Conservation (phyloP, 2,113 vertebrate genomes). For the Urocynchramus pylzowi region DNA sequence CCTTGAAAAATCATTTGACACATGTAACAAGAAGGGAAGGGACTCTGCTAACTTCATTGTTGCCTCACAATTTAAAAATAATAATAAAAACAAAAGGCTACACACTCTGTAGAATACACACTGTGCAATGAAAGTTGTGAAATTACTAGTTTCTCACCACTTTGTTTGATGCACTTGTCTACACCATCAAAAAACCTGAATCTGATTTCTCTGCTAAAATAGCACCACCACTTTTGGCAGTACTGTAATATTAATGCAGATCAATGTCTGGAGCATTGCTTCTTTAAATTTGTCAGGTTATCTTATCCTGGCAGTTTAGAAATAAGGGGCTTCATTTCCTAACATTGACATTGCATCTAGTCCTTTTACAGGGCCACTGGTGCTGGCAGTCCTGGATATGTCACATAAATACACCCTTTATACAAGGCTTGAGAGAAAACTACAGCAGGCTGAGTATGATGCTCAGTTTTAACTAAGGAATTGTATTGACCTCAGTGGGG, state of each 20-base stretch:
- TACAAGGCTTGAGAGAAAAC: neutral
- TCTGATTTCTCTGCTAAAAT: neutral
- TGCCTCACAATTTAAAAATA: neutral
- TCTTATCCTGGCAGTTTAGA: neutral
- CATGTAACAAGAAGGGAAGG: neutral
- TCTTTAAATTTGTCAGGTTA: neutral
- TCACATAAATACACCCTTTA: neutral
- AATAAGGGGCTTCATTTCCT: neutral
- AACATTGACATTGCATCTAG: neutral
- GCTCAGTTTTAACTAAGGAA: neutral
- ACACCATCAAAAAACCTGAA: neutral
- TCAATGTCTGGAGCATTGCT: neutral
- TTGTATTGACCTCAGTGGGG: neutral
- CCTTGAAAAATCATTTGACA: neutral
- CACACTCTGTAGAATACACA: neutral
- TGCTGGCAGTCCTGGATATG: neutral
- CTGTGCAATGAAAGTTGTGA: neutral
- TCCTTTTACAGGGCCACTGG: neutral
- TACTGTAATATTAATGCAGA: neutral
- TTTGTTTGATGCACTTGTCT: neutral
- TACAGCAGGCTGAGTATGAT: neutral
- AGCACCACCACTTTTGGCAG: neutral
- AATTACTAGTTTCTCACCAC: neutral
- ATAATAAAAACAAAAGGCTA: neutral
- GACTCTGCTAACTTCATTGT: neutral